Percentiles rank a stretch among this genome's conserved stretches.
Conservation (phyloP, 2,888 invertebrate genomes). For the Folsomia manolachei region DNA sequence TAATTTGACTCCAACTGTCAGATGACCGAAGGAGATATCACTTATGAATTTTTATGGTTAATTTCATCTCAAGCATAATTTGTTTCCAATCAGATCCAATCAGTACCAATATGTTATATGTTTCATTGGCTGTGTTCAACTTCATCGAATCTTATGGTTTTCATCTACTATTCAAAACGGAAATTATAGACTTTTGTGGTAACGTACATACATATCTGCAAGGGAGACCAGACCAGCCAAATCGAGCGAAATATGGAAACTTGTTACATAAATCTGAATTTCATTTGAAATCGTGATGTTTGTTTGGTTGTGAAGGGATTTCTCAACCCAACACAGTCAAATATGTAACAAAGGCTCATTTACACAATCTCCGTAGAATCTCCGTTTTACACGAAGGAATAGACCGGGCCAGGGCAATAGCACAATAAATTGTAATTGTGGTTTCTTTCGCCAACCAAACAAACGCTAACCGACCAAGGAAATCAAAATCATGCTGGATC, state of each 20-base stretch:
- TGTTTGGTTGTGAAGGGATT: not conserved
- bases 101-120: conserved; percentile 8
- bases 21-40: not conserved
- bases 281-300: conserved; percentile 13
- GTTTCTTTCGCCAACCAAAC: not conserved
- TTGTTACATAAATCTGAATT: not conserved
- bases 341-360: conserved; percentile 10
- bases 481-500: not conserved
- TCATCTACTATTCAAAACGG: not conserved
- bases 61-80: not conserved
- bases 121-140: not conserved
- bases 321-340: not conserved
- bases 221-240: not conserved
- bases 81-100: conserved; percentile 8
- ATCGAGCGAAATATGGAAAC: not conserved
- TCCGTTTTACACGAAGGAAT: no score
- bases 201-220: no score
- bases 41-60: not conserved
- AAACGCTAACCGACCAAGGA: not conserved
- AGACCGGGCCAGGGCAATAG: conserved; percentile 15
- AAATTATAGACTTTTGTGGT: not conserved
- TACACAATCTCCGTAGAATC: conserved; percentile 1
- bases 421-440: conserved; percentile 23
- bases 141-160: not conserved
- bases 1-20: no score